Conservation (phyloP, 2,888 invertebrate species). For the Agriotes lineatus region DNA sequence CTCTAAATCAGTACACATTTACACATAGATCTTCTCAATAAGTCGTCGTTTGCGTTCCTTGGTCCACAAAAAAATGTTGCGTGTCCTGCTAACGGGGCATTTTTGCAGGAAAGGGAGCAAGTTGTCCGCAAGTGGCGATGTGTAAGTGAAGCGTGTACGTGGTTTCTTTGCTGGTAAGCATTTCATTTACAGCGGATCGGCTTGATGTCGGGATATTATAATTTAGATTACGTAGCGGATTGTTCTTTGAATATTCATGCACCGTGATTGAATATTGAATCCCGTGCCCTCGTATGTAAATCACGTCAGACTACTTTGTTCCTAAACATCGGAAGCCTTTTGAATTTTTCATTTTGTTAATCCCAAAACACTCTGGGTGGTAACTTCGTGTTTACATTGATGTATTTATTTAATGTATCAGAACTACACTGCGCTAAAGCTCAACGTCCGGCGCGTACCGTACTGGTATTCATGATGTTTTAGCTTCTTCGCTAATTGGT, state of each 20-base stretch:
- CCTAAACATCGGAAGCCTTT: constrained; percentile 40
- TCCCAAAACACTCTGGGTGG: constrained; percentile 29
- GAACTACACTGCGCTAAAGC: background rate
- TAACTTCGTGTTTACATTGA: constrained; percentile 26
- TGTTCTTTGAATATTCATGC: constrained; percentile 45
- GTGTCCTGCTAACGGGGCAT: too few species aligned
- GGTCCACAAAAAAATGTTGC: too few species aligned
- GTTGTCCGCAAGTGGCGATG: background rate
- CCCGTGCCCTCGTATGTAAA: constrained; percentile 41
- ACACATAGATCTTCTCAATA: too few species aligned
- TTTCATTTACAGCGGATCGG: constrained; percentile 24
- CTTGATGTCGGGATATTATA: constrained; percentile 39
- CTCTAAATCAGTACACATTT: too few species aligned
- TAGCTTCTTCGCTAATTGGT: background rate
- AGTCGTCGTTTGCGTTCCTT: too few species aligned
- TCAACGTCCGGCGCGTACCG: background rate
- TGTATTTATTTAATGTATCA: constrained; percentile 27
- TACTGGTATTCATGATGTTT: background rate
- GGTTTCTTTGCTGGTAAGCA: constrained; percentile 17
- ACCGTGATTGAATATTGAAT: constrained; percentile 45
- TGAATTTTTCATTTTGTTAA: constrained; percentile 44
- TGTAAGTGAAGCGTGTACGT: background rate
- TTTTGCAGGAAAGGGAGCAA: background rate
- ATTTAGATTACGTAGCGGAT: constrained; percentile 42
- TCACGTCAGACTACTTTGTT: constrained; percentile 39